Conservation (phyloP, 2,113 vertebrate genomes). For the Calcarius ornatus region DNA sequence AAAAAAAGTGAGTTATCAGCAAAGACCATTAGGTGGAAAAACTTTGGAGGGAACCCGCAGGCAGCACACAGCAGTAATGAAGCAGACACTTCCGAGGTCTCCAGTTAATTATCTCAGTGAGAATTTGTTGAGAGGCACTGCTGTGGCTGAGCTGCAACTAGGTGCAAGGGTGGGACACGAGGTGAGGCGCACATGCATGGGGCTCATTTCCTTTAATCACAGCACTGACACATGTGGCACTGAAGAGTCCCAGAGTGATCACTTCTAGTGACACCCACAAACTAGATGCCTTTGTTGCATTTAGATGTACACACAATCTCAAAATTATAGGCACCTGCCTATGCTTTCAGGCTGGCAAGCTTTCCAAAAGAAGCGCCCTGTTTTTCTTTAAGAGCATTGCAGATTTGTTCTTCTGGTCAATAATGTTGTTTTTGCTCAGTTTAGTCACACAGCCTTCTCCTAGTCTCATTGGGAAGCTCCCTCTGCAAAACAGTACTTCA, state of each 20-base stretch:
- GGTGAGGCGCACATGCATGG: not conserved
- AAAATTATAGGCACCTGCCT: not conserved
- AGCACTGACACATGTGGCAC: not conserved
- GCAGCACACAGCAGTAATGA: constrained; percentile 31
- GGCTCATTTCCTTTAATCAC: fast-evolving
- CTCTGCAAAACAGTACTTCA: not conserved
- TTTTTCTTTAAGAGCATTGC: not conserved
- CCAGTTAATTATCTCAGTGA: constrained; percentile 29
- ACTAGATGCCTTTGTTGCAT: not conserved
- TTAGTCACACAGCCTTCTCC: not conserved
- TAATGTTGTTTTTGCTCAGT: not conserved
- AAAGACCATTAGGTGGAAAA: not conserved
- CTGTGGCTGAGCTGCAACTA: not conserved
- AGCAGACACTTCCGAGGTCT: not conserved
- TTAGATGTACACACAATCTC: not conserved
- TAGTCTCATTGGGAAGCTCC: not conserved
- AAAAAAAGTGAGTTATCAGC: not conserved
- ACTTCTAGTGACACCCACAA: not conserved
- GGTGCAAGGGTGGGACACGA: not conserved
- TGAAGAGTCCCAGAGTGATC: not conserved
- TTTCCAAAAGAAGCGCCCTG: not conserved
- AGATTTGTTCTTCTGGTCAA: not conserved
- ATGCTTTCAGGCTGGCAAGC: not conserved
- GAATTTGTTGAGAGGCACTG: not conserved
- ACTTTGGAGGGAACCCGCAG: not conserved